Evolutionary conservation across 2,113 vertebrate genomes (phyloP), one percentile per base, ranked within the genome.

Genomic region (Platichthys flesus): DNA sequence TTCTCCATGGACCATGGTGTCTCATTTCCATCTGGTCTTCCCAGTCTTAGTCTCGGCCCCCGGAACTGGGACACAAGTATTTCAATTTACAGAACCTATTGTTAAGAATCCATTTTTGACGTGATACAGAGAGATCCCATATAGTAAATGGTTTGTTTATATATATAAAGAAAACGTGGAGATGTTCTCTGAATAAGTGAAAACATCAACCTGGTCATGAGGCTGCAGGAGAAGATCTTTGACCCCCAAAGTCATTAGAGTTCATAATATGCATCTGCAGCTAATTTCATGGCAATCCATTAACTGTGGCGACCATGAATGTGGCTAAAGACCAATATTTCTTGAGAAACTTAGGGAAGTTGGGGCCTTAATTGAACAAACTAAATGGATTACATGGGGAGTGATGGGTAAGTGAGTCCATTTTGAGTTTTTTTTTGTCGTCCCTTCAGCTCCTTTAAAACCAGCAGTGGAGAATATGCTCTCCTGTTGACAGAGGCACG

Each of bases 301-400:
- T 56, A n/a, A 56, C 14, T 24, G 6, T 12, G 52, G 52, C 20
- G n/a, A 21, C 52, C 47, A 54, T 54, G 51, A 54, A 21, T 54
- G 51, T 54, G 51, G 51, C 20, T n/a, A 54, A 54, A 54, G 47
- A 54, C 51, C 51, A 54, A 54, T 54, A 54, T 54, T 20, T 51
- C 9, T 31, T 1, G 51, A n/a, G 51, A 20, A 54, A n/a, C 51
- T 4, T 20, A 49, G 51, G 18, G 20, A 54, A 54, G 18, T 54
- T 54, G 51, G 20, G 20, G 20, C 13, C 18, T n/a, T 54, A 54
- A 54, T 54, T 54, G 51, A 54, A 51, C 47, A 16, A 51, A 4
- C 3, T 51, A 51, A 54, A 54, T 54, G 51, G 51, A 54, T 54
- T n/a, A 54, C 18, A 54, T 54, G 51, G 7, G 6, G 8, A 21